Evolutionary conservation across 2,888 invertebrate genomes (phyloP).

Genomic region (Ceraclea dissimilis): DNA sequence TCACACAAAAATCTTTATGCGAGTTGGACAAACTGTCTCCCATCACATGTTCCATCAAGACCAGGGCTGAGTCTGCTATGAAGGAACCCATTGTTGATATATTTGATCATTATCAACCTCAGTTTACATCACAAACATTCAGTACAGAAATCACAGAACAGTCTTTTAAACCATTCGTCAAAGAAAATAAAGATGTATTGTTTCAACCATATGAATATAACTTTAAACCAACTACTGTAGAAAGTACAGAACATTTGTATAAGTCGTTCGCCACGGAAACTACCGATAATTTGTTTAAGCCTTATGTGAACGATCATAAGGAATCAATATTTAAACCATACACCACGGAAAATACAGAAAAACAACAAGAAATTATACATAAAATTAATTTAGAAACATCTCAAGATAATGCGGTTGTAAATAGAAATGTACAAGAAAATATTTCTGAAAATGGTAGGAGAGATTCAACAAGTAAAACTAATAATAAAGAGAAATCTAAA

Average conservation of each 20-base stretch:
- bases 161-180: too few relatives aligned
- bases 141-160: not conserved
- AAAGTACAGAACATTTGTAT: too few relatives aligned
- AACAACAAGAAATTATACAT: not conserved
- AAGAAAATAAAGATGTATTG: too few relatives aligned
- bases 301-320: too few relatives aligned
- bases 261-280: too few relatives aligned
- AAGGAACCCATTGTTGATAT: not conserved
- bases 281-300: too few relatives aligned
- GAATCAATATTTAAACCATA: too few relatives aligned
- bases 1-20: conserved; percentile 21
- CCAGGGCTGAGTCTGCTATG: not conserved
- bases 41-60: not conserved
- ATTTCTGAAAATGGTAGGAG: conserved; percentile 2
- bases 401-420: not conserved
- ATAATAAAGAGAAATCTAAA: not conserved
- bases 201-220: too few relatives aligned
- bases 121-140: not conserved
- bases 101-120: not conserved
- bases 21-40: not conserved
- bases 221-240: too few relatives aligned
- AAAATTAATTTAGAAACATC: not conserved
- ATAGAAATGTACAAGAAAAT: not conserved
- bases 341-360: not conserved
- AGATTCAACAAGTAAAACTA: not conserved